Evolutionary conservation across 2,113 vertebrate genomes (phyloP).

Genomic region (Stercorarius parasiticus): DNA sequence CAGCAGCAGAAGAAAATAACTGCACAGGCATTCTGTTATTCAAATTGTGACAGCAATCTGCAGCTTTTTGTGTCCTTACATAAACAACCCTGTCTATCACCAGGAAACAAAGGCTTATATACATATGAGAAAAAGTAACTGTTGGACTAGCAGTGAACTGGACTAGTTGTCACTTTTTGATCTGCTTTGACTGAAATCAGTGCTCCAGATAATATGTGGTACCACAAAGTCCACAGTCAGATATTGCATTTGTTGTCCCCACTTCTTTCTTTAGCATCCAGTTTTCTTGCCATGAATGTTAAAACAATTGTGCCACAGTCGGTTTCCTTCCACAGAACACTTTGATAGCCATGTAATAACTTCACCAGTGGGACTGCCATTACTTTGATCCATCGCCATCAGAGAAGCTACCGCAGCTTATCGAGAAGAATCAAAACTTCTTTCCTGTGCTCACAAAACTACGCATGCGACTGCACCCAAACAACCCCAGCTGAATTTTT

Average conservation of each 20-base stretch:
- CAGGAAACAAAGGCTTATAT: background rate
- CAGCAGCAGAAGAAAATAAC: background rate
- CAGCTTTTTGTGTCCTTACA: background rate
- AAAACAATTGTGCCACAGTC: background rate
- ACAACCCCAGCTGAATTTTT: background rate
- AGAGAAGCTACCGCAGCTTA: background rate
- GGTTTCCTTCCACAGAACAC: background rate
- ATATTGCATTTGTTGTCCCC: background rate
- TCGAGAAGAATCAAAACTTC: background rate
- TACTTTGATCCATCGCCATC: background rate
- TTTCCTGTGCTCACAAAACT: background rate
- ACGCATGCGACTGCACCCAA: background rate
- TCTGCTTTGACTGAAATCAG: background rate
- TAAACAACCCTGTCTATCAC: background rate
- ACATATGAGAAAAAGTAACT: background rate
- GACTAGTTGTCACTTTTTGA: background rate
- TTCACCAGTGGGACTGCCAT: background rate
- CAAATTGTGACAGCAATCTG: background rate
- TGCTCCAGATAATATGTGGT: accelerated
- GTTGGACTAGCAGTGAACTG: background rate
- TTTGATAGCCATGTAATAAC: background rate
- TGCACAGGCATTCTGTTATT: background rate
- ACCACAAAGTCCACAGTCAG: background rate
- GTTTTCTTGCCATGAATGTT: background rate
- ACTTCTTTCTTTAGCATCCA: background rate